Percentiles rank a stretch among this genome's conserved stretches.
These are phyloP conservation scores for Mesochorus sp. DNA, from an alignment of 2,888 invertebrate species.

Conservation along the genomic window DNA sequence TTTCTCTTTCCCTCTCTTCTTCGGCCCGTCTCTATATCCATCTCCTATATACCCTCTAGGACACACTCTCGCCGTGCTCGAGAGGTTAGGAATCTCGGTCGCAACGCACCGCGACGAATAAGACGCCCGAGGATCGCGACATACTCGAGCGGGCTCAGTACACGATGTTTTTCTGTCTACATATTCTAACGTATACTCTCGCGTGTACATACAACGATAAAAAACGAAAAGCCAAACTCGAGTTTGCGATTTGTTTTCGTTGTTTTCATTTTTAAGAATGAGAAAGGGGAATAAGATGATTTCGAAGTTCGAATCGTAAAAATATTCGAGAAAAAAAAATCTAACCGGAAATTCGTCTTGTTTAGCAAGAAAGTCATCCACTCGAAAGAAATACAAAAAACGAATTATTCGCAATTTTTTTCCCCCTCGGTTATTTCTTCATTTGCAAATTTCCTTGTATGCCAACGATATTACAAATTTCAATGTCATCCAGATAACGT, in stretches of 20 bases:
- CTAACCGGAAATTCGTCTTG: no score
- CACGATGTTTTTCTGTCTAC: slow-evolving; percentile 11
- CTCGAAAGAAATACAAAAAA: no score
- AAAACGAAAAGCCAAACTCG: no score
- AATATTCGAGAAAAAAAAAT: no score
- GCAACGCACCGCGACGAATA: slow-evolving; percentile 26
- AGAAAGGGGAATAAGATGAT: no score
- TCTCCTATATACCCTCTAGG: background rate
- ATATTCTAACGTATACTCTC: background rate
- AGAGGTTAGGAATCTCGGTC: slow-evolving; percentile 53
- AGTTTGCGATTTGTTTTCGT: background rate
- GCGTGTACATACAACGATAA: background rate
- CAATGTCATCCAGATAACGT: no score
- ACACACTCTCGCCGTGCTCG: background rate
- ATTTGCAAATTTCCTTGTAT: no score
- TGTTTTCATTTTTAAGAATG: background rate
- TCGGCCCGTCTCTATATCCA: slow-evolving; percentile 24
- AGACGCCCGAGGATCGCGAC: slow-evolving; percentile 2
- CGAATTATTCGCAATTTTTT: no score
- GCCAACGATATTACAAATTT: no score
- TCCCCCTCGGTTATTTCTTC: no score
- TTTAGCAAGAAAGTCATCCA: no score
- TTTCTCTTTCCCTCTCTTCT: background rate
- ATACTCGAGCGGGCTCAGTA: slow-evolving; percentile 9
- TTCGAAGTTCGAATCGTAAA: no score